phyloP scores from a whole-genome alignment of 2,888 invertebrate genomes.

The Neuroscelio doddi region DNA sequence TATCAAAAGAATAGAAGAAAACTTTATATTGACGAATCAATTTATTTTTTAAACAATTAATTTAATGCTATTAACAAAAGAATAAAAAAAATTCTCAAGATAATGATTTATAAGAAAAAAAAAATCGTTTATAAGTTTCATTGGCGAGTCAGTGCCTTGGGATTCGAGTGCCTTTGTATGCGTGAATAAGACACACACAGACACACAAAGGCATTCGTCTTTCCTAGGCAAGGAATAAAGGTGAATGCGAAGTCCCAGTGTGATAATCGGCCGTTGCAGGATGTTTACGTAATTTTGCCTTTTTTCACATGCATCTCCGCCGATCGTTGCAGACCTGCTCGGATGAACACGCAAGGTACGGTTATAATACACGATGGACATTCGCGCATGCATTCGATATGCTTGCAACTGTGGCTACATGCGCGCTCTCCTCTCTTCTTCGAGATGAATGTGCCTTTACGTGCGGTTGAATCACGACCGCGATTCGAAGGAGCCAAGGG shows the following conservation, averaged over 20 bases:
- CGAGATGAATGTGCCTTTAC: conserved; percentile 44
- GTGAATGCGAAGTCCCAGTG: conserved; percentile 39
- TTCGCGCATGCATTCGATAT: conserved; percentile 43
- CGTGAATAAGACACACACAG: too few relatives aligned
- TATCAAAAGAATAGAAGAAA: too few relatives aligned
- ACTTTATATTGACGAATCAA: too few relatives aligned
- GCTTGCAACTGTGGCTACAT: conserved; percentile 38
- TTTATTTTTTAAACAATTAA: too few relatives aligned
- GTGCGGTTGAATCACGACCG: conserved; percentile 46
- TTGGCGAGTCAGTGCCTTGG: too few relatives aligned
- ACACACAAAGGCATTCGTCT: too few relatives aligned
- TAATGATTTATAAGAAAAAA: too few relatives aligned
- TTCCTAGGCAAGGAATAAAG: conserved; percentile 16
- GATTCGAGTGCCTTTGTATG: too few relatives aligned
- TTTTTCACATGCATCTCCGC: conserved; percentile 54
- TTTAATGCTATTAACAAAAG: too few relatives aligned
- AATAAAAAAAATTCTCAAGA: too few relatives aligned
- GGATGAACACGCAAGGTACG: conserved; percentile 45
- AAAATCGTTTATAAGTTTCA: too few relatives aligned
- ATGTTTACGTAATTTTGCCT: conserved; percentile 68
- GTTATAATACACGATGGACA: conserved; percentile 45
- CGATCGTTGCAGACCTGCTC: conserved; percentile 42
- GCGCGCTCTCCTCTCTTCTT: conserved; percentile 24
- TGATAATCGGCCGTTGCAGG: conserved; percentile 66
- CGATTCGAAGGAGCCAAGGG: conserved; percentile 19